Conservation (phyloP, 2,888 invertebrate species). For the Brassicogethes aeneus region DNA sequence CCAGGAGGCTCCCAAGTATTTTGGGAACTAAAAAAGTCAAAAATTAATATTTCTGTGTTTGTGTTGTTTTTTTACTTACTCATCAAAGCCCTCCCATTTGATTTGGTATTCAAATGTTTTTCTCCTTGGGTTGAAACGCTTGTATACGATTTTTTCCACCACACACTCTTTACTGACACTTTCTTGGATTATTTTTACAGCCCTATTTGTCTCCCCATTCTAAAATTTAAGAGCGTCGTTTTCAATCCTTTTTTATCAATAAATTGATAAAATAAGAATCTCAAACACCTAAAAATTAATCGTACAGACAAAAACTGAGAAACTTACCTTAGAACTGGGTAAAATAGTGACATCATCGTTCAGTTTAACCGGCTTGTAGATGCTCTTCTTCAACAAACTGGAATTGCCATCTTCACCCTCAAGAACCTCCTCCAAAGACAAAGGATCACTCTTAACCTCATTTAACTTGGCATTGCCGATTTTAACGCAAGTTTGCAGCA, state of each 20-base stretch:
- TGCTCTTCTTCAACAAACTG: slow-evolving; percentile 20
- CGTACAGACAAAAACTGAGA: too few species aligned
- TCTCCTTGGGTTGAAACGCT: slow-evolving; percentile 67
- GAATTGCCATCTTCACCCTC: too few species aligned
- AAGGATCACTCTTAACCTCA: slow-evolving; percentile 30
- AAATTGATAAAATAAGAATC: too few species aligned
- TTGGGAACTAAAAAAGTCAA: slow-evolving; percentile 48
- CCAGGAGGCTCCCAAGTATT: slow-evolving; percentile 81
- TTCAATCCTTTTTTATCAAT: too few species aligned
- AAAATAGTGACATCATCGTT: slow-evolving; percentile 25
- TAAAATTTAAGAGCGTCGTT: too few species aligned
- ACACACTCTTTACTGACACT: slow-evolving; percentile 51
- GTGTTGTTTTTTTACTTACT: slow-evolving; percentile 42
- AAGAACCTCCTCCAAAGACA: slow-evolving; percentile 21
- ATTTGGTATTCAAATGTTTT: slow-evolving; percentile 75
- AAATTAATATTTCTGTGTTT: slow-evolving; percentile 3
- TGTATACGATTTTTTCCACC: slow-evolving; percentile 77
- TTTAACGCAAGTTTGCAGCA: slow-evolving; percentile 62
- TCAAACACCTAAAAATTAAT: too few species aligned
- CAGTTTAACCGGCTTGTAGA: slow-evolving; percentile 23
- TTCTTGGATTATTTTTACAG: slow-evolving; percentile 19
- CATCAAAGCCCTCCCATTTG: slow-evolving; percentile 76
- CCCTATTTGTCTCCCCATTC: slow-evolving; percentile 18
- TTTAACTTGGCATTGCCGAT: slow-evolving; percentile 60
- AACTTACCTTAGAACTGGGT: slow-evolving; percentile 20